phyloP scores from a whole-genome alignment of 2,888 invertebrate species.

The Steromphala cineraria region DNA sequence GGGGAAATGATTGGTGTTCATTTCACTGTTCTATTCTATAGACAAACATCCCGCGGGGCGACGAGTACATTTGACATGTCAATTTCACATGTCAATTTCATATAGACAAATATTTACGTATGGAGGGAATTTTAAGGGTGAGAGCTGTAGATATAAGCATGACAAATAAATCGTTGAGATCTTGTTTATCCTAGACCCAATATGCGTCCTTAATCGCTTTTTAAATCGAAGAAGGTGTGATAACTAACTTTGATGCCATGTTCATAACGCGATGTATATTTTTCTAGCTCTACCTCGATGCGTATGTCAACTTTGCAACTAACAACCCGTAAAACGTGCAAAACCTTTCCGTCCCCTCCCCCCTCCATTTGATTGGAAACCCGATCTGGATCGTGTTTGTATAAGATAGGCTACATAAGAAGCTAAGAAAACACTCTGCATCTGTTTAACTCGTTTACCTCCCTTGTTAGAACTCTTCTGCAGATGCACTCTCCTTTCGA shows the following conservation, averaged over 20 bases:
- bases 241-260: neutral
- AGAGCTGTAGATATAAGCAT: neutral
- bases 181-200: neutral
- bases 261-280: conserved; percentile 2
- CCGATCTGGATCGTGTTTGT: conserved; percentile 1
- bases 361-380: conserved; percentile 8
- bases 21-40: no score
- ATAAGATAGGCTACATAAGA: conserved; percentile 17
- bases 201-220: neutral
- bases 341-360: neutral
- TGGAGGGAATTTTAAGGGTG: neutral
- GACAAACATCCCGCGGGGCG: neutral
- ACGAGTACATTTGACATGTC: conserved; percentile 2
- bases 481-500: neutral
- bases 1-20: no score
- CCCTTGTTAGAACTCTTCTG: conserved; percentile 9
- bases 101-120: conserved; percentile 4
- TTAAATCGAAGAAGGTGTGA: neutral
- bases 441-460: conserved; percentile 15
- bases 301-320: conserved; percentile 3
- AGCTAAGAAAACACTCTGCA: conserved; percentile 1
- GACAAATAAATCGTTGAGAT: neutral
- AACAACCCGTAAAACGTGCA: conserved; percentile 8
- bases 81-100: conserved; percentile 8
- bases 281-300: conserved; percentile 6